phyloP scores from a whole-genome alignment of 1,140 invertebrate genomes.

The Atta colombica region DNA sequence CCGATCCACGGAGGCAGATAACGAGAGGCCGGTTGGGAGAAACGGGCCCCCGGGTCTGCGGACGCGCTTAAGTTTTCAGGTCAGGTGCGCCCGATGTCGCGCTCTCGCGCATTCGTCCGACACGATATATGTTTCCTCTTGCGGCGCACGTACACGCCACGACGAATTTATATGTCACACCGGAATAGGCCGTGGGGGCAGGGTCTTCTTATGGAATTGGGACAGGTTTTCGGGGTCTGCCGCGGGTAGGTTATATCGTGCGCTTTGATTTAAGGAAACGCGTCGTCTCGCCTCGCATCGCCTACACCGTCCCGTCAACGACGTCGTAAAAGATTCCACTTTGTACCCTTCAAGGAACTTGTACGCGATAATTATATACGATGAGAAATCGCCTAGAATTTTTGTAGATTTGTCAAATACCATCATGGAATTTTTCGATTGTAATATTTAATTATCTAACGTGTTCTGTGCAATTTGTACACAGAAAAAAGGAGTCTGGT shows the following conservation, averaged over 20 bases:
- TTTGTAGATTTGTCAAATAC: constrained; percentile 11
- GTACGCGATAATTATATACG: constrained; percentile 3
- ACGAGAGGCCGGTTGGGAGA: constrained; percentile 64
- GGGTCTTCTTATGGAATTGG: constrained; percentile 76
- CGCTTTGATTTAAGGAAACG: constrained; percentile 76
- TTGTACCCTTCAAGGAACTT: constrained; percentile 37
- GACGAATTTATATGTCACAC: constrained; percentile 81
- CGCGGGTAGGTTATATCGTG: constrained; percentile 43
- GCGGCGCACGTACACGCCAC: constrained; percentile 78
- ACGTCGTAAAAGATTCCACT: constrained; percentile 73
- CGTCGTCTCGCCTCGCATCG: constrained; percentile 58
- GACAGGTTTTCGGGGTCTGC: constrained; percentile 75
- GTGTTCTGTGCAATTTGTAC: background rate
- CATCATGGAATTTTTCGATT: background rate
- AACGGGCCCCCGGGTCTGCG: constrained; percentile 60
- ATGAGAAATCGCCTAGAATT: constrained; percentile 32
- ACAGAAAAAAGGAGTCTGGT: too few relatives aligned
- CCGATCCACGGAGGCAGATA: constrained; percentile 73
- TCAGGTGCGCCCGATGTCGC: constrained; percentile 79
- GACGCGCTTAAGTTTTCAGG: constrained; percentile 77
- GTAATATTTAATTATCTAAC: background rate
- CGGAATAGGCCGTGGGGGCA: constrained; percentile 72
- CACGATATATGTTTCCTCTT: constrained; percentile 80
- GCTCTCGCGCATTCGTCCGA: constrained; percentile 71
- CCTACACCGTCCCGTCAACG: constrained; percentile 65